phyloP scores from a whole-genome alignment of 2,113 vertebrate genomes.

The Apaloderma vittatum region DNA sequence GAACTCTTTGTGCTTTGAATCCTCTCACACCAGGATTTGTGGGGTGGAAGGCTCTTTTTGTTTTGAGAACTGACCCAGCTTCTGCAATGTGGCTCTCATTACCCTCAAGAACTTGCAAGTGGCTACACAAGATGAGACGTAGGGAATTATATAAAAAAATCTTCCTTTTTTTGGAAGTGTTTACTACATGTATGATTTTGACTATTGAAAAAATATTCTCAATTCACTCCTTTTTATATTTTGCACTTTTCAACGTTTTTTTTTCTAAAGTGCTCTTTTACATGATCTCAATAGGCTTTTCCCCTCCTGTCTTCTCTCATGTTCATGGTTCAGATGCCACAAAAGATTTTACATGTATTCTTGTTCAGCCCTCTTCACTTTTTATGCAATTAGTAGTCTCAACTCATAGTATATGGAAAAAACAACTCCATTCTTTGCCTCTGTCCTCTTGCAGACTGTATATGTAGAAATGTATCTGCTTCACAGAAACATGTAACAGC shows the following conservation, averaged over 20 bases:
- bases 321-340: background rate
- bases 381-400: background rate
- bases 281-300: background rate
- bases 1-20: background rate
- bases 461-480: background rate
- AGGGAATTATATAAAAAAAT: background rate
- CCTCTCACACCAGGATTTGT: background rate
- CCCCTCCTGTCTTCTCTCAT: background rate
- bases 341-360: background rate
- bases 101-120: background rate
- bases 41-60: background rate
- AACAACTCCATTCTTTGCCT: background rate
- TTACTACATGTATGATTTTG: background rate
- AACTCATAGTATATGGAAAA: background rate
- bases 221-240: background rate
- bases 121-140: background rate
- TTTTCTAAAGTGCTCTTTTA: background rate
- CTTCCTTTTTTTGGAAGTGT: background rate
- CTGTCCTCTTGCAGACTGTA: background rate
- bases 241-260: background rate
- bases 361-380: background rate
- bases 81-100: background rate
- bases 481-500: background rate
- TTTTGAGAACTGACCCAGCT: background rate
- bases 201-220: background rate